phyloP scores from a whole-genome alignment of 2,888 invertebrate genomes.

The Encarsia formosa region DNA sequence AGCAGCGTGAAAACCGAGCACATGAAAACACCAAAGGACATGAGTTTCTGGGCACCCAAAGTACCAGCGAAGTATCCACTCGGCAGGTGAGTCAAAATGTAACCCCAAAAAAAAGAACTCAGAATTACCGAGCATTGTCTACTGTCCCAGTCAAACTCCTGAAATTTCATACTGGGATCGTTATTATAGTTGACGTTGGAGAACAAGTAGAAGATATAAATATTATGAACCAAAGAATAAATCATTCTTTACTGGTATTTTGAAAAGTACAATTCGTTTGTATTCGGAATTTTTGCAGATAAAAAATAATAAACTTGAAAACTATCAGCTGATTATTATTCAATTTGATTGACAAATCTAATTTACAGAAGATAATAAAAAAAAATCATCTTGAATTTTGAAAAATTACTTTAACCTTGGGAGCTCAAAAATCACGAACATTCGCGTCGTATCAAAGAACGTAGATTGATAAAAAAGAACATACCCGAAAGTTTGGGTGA shows the following conservation, averaged over 20 bases:
- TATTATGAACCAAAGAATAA: too few relatives aligned
- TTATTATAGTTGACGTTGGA: background rate
- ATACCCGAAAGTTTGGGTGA: slow-evolving; percentile 12
- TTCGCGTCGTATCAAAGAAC: too few relatives aligned
- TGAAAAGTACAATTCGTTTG: too few relatives aligned
- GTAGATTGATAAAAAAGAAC: background rate
- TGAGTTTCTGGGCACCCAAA: slow-evolving; percentile 56
- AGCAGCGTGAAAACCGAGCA: slow-evolving; percentile 52
- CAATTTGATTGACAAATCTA: background rate
- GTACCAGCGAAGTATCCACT: slow-evolving; percentile 59
- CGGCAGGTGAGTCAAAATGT: slow-evolving; percentile 68
- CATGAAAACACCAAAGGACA: slow-evolving; percentile 47
- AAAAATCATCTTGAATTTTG: background rate
- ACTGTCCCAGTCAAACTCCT: slow-evolving; percentile 59
- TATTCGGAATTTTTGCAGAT: too few relatives aligned
- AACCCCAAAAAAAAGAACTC: slow-evolving; percentile 75
- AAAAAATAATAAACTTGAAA: too few relatives aligned
- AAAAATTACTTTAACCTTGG: background rate
- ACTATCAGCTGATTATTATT: background rate
- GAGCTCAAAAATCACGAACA: background rate
- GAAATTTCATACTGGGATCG: background rate
- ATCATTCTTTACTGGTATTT: too few relatives aligned
- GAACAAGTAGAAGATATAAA: background rate
- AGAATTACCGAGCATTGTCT: slow-evolving; percentile 58
- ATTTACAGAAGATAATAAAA: background rate